Evolutionary conservation across 53 echinoderm and acorn worm species (phyloP).

Genomic region (Zoroaster sp.): DNA sequence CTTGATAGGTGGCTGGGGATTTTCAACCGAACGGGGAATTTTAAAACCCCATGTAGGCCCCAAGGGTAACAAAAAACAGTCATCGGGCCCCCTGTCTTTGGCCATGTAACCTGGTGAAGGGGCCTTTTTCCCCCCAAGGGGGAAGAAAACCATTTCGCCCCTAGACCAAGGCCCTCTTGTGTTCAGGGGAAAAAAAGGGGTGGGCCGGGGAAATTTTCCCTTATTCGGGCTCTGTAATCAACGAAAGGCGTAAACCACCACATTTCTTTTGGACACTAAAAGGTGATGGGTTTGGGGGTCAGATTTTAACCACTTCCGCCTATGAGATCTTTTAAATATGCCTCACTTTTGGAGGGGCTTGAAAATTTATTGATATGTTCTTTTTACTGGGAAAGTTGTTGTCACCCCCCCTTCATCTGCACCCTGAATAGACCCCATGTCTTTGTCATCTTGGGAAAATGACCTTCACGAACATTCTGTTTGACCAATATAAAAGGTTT

Average conservation of each 20-base stretch:
- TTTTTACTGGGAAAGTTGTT: constrained; percentile 37
- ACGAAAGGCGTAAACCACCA: constrained; percentile 48
- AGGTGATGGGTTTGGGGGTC: constrained; percentile 62
- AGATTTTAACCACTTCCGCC: constrained; percentile 66
- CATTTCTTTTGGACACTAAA: constrained; percentile 63
- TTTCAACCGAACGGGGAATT: constrained; percentile 59
- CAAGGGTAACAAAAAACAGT: constrained; percentile 64
- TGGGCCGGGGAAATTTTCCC: constrained; percentile 55
- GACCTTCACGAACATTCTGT: constrained; percentile 19
- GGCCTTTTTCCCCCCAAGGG: constrained; percentile 68
- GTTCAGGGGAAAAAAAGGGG: constrained; percentile 67
- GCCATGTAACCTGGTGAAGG: constrained; percentile 69
- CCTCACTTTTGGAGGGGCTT: constrained; percentile 57
- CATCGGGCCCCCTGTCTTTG: constrained; percentile 16
- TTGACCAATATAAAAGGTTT: not conserved
- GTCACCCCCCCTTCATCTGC: constrained; percentile 39
- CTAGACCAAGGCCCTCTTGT: constrained; percentile 60
- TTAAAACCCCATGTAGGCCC: constrained; percentile 58
- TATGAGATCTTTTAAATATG: constrained; percentile 54
- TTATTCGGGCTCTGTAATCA: constrained; percentile 62
- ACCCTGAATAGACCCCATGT: constrained; percentile 11
- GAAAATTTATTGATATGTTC: constrained; percentile 39
- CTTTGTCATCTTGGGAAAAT: not conserved
- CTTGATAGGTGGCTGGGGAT: constrained; percentile 73
- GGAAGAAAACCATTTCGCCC: constrained; percentile 55